phyloP scores from a whole-genome alignment of 2,888 invertebrate genomes.

The Eumerus sabulonum region DNA sequence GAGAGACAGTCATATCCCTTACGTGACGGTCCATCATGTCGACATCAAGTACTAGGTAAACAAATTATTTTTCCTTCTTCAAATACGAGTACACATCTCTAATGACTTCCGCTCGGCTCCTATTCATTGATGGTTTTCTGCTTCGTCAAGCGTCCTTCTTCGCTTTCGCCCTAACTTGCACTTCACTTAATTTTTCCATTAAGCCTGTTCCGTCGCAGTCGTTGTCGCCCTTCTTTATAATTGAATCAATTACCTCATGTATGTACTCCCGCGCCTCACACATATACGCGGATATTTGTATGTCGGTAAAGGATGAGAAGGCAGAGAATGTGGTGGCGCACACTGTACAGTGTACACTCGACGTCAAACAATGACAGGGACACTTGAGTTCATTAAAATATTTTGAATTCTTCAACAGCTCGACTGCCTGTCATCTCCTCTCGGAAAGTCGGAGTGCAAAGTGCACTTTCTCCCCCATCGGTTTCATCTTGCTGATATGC shows the following conservation, averaged over 20 bases:
- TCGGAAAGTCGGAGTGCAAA: background rate
- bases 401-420: slow-evolving; percentile 61
- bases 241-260: slow-evolving; percentile 59
- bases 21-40: slow-evolving; percentile 35
- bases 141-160: slow-evolving; percentile 32
- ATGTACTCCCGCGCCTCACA: too few species aligned
- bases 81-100: slow-evolving; percentile 48
- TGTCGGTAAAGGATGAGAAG: too few species aligned
- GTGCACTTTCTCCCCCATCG: slow-evolving; percentile 14
- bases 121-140: slow-evolving; percentile 28
- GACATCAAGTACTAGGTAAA: slow-evolving; percentile 61
- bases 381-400: slow-evolving; percentile 69
- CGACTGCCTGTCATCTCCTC: slow-evolving; percentile 28
- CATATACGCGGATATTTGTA: slow-evolving; percentile 17
- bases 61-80: slow-evolving; percentile 57
- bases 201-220: slow-evolving; percentile 57
- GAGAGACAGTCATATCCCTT: slow-evolving; percentile 15
- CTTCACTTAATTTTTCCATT: slow-evolving; percentile 68
- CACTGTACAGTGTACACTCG: slow-evolving; percentile 51
- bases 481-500: slow-evolving; percentile 28
- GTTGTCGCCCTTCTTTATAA: slow-evolving; percentile 62
- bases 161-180: slow-evolving; percentile 46
- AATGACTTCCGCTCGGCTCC: slow-evolving; percentile 60
- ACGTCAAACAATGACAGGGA: slow-evolving; percentile 63
- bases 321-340: slow-evolving; percentile 28